Percentiles rank a stretch among this genome's conserved stretches.
These are phyloP conservation scores for Drosophila bunnanda DNA, from an alignment of 2,888 invertebrate species.

Conservation along the genomic window DNA sequence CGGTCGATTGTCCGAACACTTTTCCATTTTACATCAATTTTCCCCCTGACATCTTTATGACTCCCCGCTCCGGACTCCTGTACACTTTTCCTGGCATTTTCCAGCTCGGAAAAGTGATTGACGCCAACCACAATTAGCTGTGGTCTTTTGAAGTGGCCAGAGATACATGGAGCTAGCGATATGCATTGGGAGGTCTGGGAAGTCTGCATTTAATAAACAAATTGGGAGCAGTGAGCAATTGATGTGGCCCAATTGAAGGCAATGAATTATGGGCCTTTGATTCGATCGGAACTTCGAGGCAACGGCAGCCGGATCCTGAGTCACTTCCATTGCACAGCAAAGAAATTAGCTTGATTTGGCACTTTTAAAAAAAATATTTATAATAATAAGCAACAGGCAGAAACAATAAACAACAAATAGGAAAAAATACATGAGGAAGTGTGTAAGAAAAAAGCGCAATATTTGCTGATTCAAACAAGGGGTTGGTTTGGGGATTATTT, in stretches of 20 bases:
- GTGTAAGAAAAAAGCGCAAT: neutral
- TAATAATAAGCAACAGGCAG: neutral
- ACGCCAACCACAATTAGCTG: conserved; percentile 55
- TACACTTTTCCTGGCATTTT: conserved; percentile 18
- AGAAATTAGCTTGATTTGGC: neutral
- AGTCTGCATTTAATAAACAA: conserved; percentile 67
- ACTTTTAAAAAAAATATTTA: neutral
- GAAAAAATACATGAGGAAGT: neutral
- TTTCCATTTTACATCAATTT: conserved; percentile 12
- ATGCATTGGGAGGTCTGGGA: conserved; percentile 9
- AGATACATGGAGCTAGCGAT: conserved; percentile 58
- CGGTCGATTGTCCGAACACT: conserved; percentile 19
- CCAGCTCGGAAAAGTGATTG: conserved; percentile 51
- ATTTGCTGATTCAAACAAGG: neutral
- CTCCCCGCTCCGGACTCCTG: conserved; percentile 6
- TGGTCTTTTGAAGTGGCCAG: conserved; percentile 47
- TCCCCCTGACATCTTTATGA: conserved; percentile 30
- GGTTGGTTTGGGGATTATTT: too few relatives aligned
- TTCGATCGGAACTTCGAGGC: conserved; percentile 30
- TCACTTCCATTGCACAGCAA: conserved; percentile 20
- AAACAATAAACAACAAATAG: too few relatives aligned
- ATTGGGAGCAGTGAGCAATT: conserved; percentile 62
- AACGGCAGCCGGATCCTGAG: conserved; percentile 17
- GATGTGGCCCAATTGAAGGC: conserved; percentile 58
- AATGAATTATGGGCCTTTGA: conserved; percentile 36